Conservation (phyloP, 2,797 vertebrate species). For the Arvicola amphibius region DNA sequence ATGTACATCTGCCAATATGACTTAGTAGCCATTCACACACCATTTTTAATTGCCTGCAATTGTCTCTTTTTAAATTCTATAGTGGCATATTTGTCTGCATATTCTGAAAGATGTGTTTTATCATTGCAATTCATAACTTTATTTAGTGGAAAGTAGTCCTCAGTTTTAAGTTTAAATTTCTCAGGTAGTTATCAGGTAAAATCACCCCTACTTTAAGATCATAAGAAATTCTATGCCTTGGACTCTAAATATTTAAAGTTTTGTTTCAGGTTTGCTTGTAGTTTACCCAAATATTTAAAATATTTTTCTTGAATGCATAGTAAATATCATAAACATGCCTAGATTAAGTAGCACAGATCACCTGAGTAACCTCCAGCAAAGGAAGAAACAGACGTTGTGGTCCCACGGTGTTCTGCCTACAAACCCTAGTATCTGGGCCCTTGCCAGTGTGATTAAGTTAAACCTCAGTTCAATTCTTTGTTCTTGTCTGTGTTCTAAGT, state of each 20-base stretch:
- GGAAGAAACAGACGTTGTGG: background rate
- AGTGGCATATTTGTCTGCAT: background rate
- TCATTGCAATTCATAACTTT: background rate
- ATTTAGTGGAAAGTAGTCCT: background rate
- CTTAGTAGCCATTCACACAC: background rate
- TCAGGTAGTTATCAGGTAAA: background rate
- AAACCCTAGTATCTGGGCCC: background rate
- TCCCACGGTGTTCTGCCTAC: no score
- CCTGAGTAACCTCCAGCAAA: background rate
- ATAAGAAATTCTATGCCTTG: slow-evolving; percentile 4
- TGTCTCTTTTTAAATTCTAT: background rate
- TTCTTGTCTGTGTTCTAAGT: background rate
- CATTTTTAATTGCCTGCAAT: background rate
- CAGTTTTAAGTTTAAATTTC: slow-evolving; percentile 31
- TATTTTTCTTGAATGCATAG: background rate
- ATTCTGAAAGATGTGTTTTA: background rate
- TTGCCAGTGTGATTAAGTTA: background rate
- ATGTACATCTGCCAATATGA: background rate
- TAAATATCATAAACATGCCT: background rate
- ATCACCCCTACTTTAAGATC: background rate
- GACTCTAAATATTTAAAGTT: background rate
- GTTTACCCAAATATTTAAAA: background rate
- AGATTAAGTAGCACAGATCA: background rate
- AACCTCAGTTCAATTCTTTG: background rate
- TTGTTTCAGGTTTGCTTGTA: background rate